Conservation (phyloP, 2,797 vertebrate species). For the Molossus molossus region DNA sequence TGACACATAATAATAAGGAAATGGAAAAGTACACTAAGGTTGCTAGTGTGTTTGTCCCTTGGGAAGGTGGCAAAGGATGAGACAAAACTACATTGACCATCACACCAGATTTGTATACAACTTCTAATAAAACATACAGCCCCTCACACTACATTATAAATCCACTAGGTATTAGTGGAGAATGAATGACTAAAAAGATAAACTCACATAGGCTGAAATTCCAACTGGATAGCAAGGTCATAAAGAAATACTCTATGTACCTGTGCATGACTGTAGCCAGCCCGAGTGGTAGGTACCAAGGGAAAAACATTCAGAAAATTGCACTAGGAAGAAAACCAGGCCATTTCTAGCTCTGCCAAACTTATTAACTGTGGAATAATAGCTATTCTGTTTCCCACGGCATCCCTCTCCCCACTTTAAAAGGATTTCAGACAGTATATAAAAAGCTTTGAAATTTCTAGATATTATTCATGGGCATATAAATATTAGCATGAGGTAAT, state of each 20-base stretch:
- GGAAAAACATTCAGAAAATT: conserved; percentile 67
- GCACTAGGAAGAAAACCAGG: conserved; percentile 43
- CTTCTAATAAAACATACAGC: conserved; percentile 40
- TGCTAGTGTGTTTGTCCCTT: conserved; percentile 22
- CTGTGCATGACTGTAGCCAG: conserved; percentile 47
- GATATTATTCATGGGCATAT: conserved; percentile 37
- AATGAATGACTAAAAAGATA: conserved; percentile 62
- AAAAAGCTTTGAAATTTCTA: conserved; percentile 68
- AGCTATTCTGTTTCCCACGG: conserved; percentile 33
- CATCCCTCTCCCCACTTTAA: conserved; percentile 34
- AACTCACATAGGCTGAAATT: neutral
- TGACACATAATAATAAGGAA: conserved; percentile 28
- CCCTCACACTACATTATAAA: conserved; percentile 64
- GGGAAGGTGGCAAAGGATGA: conserved; percentile 42
- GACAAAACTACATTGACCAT: conserved; percentile 24
- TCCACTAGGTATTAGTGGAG: conserved; percentile 63
- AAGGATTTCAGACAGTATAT: conserved; percentile 11
- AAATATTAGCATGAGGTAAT: conserved; percentile 46
- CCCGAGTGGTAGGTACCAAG: conserved; percentile 37
- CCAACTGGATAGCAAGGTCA: conserved; percentile 66
- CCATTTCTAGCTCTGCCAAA: conserved; percentile 66
- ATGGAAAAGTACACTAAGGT: conserved; percentile 51
- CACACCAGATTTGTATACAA: conserved; percentile 16
- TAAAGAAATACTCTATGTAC: neutral
- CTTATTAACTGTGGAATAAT: conserved; percentile 65